Base-by-base conservation (phyloP, 2,888 invertebrate species). In the Phortica okadai region DNA sequence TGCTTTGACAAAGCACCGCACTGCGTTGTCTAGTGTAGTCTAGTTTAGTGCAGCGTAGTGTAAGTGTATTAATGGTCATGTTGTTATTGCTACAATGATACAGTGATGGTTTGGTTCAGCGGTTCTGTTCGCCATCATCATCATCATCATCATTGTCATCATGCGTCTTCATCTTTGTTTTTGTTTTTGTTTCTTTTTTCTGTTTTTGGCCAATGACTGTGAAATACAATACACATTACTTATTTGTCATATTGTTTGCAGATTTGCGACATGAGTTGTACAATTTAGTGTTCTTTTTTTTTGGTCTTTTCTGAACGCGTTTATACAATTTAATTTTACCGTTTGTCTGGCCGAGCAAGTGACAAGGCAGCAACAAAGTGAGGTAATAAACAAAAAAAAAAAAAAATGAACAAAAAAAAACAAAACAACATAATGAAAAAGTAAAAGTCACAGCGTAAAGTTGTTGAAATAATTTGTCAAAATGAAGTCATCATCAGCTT, bases 371-470 rank as follows among this genome's bases (percentile, higher is more conserved):
- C 77, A 72, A 0, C 2, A 2, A 33, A 33, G 33, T 33, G 33
- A 2, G 33, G 1, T 33, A 33, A 33, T 73, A 25, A 33, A 74
- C 67, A 42, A 69, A 62, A 78, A 75, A 74, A 77, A 74, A 77
- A 78, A 74, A 78, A 78, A 78, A 78, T 78, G 66, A 74, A 69
- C 45, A 6, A 16, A 41, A 45, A n/a, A 69, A 78, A 78, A 75
- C 33, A 69, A 75, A 78, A 3, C 33, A 33, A 33, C 33, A 33
- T 33, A 33, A 33, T 33, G 33, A 50, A 50, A 50, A 50, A 50
- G 50, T 50, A 50, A 50, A 14, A 50, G 50, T 50, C 50, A 50
- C 50, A 50, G 33, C 33, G 33, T 33, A 1, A 33, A 33, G 2
- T 33, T 33, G 33, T 33, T 33, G 33, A 50, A 50, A 8, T 11